A percentile compares a stretch with the other conserved stretches of the same genome.
phyloP scores from a whole-genome alignment of 2,888 invertebrate species.

The Eupsilia transversa region DNA sequence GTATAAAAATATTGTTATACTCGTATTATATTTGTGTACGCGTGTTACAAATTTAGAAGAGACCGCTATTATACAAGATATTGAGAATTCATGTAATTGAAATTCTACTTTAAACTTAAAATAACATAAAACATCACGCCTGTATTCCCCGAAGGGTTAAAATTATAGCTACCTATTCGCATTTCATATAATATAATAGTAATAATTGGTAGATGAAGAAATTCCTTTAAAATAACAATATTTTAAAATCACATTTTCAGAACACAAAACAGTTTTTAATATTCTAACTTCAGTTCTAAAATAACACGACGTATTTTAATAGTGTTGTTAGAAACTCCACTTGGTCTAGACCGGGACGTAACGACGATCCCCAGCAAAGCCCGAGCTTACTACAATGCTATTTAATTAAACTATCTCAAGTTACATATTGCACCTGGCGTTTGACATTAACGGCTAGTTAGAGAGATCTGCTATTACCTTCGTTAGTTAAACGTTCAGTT shows the following conservation, averaged over 20 bases:
- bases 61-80: neutral
- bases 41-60: neutral
- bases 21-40: too few relatives aligned
- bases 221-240: neutral
- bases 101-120: neutral
- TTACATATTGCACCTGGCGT: slow-evolving; percentile 58
- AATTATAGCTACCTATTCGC: neutral
- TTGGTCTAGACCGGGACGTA: slow-evolving; percentile 4
- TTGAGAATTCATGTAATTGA: neutral
- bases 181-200: neutral
- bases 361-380: slow-evolving; percentile 12
- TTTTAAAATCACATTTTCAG: neutral
- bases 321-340: slow-evolving; percentile 11
- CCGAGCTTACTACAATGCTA: slow-evolving; percentile 41
- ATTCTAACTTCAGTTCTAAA: neutral
- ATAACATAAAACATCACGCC: neutral
- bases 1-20: neutral
- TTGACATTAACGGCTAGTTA: slow-evolving; percentile 59
- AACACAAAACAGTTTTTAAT: neutral
- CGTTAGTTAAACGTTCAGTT: slow-evolving; percentile 29
- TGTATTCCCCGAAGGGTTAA: too few relatives aligned
- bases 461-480: slow-evolving; percentile 34
- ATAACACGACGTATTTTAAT: neutral
- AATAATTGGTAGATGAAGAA: neutral
- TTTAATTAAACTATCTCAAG: slow-evolving; percentile 61